These are phyloP conservation scores for Florisuga fusca DNA, from an alignment of 2,797 vertebrate genomes.

Conservation along the genomic window DNA sequence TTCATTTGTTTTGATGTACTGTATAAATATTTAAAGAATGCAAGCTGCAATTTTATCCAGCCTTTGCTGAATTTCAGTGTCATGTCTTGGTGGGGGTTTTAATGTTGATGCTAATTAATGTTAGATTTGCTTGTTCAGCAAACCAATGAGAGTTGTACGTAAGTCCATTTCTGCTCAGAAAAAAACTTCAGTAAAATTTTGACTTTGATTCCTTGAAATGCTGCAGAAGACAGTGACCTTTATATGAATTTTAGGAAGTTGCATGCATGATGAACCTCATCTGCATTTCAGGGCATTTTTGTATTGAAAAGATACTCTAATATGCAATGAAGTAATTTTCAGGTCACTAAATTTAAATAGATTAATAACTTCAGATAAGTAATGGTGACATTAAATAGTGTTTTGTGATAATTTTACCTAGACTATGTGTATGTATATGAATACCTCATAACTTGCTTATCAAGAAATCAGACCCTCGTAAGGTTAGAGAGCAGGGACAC, in stretches of 20 bases:
- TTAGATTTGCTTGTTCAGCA: slow-evolving; percentile 57
- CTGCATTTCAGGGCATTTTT: background rate
- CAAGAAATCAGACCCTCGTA: background rate
- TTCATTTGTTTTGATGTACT: slow-evolving; percentile 75
- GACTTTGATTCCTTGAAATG: background rate
- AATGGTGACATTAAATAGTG: background rate
- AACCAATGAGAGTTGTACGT: background rate
- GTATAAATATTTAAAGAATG: slow-evolving; percentile 75
- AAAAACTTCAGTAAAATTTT: background rate
- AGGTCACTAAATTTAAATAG: background rate
- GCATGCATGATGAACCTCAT: background rate
- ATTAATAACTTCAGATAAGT: background rate
- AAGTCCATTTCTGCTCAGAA: background rate
- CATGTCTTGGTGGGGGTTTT: slow-evolving; percentile 52
- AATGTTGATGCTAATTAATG: slow-evolving; percentile 42
- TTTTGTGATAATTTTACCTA: background rate
- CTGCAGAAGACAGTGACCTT: background rate
- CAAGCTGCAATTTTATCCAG: slow-evolving; percentile 66
- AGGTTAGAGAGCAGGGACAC: background rate
- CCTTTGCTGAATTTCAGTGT: slow-evolving; percentile 48
- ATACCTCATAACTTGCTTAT: background rate
- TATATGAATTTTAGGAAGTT: background rate
- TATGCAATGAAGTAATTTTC: background rate
- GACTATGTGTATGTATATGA: background rate
- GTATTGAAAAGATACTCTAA: background rate